Evolutionary conservation across 2,113 vertebrate genomes (phyloP).

Genomic region (Fulica atra): DNA sequence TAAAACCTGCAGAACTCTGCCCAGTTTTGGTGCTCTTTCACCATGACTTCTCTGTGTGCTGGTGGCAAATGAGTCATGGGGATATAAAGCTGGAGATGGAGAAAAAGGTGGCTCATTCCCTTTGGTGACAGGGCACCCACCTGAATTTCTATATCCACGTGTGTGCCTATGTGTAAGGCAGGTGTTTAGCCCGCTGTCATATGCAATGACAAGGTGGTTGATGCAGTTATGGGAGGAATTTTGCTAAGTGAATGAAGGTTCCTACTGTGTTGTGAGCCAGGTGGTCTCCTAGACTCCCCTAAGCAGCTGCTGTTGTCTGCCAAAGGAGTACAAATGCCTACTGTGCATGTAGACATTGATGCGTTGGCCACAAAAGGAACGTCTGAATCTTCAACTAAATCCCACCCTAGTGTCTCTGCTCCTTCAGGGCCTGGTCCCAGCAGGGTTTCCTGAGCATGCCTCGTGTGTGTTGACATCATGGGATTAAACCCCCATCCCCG

Average conservation of each 20-base stretch:
- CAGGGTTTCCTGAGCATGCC: background rate
- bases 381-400: background rate
- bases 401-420: background rate
- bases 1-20: background rate
- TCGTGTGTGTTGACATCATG: background rate
- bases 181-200: background rate
- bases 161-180: background rate
- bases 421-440: background rate
- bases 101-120: background rate
- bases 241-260: background rate
- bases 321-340: background rate
- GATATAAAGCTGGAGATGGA: background rate
- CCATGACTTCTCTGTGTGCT: background rate
- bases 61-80: background rate
- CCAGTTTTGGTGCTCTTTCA: background rate
- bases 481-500: background rate
- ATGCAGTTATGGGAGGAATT: background rate
- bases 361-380: background rate
- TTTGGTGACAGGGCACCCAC: background rate
- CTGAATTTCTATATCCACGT: background rate
- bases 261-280: background rate
- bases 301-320: background rate
- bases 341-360: rapidly evolving
- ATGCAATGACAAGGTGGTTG: background rate
- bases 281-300: background rate